phyloP scores from a whole-genome alignment of 2,797 vertebrate genomes.

The Chloroceryle inda region DNA sequence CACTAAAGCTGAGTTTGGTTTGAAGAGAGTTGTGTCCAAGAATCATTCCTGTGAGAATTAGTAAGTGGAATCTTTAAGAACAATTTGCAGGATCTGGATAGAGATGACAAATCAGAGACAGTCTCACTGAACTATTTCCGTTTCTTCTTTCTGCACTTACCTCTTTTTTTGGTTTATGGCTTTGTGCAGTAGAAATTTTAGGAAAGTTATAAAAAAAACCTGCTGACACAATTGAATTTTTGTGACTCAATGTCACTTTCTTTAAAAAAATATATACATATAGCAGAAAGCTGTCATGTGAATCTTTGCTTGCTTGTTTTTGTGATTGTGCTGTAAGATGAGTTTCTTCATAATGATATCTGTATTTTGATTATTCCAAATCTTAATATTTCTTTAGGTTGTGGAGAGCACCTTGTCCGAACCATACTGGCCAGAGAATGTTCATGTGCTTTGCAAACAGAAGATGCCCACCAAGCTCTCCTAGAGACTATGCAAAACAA shows the following conservation, averaged over 20 bases:
- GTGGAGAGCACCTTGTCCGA: slow-evolving; percentile 98
- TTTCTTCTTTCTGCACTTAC: background rate
- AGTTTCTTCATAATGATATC: background rate
- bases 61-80: background rate
- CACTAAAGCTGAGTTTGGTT: background rate
- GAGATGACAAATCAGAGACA: background rate
- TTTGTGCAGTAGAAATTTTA: background rate
- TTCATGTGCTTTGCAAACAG: slow-evolving; percentile 93
- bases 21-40: background rate
- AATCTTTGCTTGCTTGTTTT: background rate
- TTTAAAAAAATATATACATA: background rate
- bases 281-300: background rate
- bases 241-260: background rate
- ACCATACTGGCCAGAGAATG: slow-evolving; percentile 98
- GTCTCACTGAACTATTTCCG: rapidly evolving
- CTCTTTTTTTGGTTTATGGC: background rate
- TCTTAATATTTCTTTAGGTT: slow-evolving; percentile 85
- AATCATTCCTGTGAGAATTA: background rate
- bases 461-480: slow-evolving; percentile 97
- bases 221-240: background rate
- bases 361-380: background rate
- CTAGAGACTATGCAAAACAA: slow-evolving; percentile 99
- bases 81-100: background rate
- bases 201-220: background rate
- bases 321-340: background rate